phyloP scores from a whole-genome alignment of 2,797 vertebrate species.

The Lycodopsis pacificus region DNA sequence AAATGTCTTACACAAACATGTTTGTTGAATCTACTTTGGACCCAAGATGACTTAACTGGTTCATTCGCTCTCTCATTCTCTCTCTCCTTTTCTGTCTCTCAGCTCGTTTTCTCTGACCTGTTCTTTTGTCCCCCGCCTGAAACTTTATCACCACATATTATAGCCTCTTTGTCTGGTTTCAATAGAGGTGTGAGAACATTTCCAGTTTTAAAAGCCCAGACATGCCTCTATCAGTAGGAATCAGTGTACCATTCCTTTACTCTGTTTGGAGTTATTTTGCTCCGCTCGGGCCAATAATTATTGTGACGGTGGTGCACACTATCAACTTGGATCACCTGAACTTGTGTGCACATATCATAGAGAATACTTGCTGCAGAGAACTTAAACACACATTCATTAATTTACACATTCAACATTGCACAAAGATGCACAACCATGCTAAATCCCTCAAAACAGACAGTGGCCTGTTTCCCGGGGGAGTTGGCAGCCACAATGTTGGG shows the following conservation, averaged over 20 bases:
- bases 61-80: no score
- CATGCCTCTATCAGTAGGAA: slow-evolving; percentile 35
- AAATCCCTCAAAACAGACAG: not conserved
- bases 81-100: slow-evolving; percentile 21
- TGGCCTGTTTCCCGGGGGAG: not conserved
- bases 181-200: slow-evolving; percentile 70
- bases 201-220: slow-evolving; percentile 41
- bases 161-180: slow-evolving; percentile 64
- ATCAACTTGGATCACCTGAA: slow-evolving; percentile 21
- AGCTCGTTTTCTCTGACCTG: slow-evolving; percentile 39
- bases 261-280: slow-evolving; percentile 29
- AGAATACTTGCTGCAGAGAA: not conserved
- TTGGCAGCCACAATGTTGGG: not conserved
- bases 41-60: no score
- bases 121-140: slow-evolving; percentile 69
- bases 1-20: no score
- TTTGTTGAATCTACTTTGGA: no score
- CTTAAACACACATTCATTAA: no score
- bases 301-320: slow-evolving; percentile 10
- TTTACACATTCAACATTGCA: not conserved
- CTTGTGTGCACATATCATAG: not conserved
- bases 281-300: not conserved
- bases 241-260: slow-evolving; percentile 52
- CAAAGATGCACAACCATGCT: not conserved
- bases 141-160: slow-evolving; percentile 71